Percentiles rank a stretch among this genome's conserved stretches.
Evolutionary conservation across 1,140 invertebrate species (phyloP).

Genomic region (Olivierus martensii): DNA sequence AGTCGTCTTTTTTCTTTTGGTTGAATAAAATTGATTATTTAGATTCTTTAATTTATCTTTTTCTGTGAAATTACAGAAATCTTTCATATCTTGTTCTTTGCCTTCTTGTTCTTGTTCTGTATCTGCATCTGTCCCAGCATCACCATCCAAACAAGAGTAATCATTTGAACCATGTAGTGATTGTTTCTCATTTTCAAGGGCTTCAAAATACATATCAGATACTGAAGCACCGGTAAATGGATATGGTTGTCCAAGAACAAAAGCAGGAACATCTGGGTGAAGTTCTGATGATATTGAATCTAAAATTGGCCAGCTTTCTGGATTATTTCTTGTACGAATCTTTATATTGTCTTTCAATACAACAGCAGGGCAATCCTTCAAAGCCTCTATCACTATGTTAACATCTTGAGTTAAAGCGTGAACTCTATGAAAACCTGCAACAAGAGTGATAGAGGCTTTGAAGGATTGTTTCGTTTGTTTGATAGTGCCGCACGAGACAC

Average conservation of each 20-base stretch:
- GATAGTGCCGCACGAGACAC: too few species aligned
- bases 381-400: conserved; percentile 47
- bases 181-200: too few species aligned
- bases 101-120: too few species aligned
- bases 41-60: too few species aligned
- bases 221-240: neutral
- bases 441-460: conserved; percentile 77
- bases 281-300: conserved; percentile 31
- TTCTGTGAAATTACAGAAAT: too few species aligned
- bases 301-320: conserved; percentile 16
- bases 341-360: conserved; percentile 37
- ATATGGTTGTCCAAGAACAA: conserved; percentile 34
- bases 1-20: too few species aligned
- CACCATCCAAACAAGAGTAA: conserved; percentile 12
- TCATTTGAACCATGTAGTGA: neutral
- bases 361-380: too few species aligned
- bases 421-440: conserved; percentile 91
- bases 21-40: too few species aligned
- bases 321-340: conserved; percentile 64
- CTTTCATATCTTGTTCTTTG: too few species aligned
- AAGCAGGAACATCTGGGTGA: conserved; percentile 75
- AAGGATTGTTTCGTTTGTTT: too few species aligned
- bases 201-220: too few species aligned
- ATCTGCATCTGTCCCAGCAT: neutral
- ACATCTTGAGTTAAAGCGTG: conserved; percentile 73